phyloP scores from a whole-genome alignment of 2,797 vertebrate genomes.

The Gadopsis marmoratus region DNA sequence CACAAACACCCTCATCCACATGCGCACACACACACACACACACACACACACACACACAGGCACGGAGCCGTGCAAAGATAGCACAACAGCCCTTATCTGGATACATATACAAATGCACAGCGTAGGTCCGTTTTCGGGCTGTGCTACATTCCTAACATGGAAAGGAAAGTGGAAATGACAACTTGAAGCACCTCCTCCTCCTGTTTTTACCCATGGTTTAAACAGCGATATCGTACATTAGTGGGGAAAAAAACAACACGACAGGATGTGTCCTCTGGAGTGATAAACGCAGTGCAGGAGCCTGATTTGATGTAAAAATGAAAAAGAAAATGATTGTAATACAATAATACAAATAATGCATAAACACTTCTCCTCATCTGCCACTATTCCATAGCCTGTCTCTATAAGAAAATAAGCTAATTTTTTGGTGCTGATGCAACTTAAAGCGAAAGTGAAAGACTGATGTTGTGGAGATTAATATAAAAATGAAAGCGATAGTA shows the following conservation, averaged over 20 bases:
- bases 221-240: neutral
- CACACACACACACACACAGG: neutral
- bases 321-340: neutral
- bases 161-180: neutral
- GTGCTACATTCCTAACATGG: neutral
- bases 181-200: neutral
- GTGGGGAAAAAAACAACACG: neutral
- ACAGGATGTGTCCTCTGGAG: neutral
- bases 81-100: constrained; percentile 27
- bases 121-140: neutral
- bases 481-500: neutral
- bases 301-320: neutral
- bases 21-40: constrained; percentile 12
- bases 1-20: constrained; percentile 41
- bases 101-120: neutral
- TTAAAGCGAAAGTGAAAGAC: neutral
- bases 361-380: neutral
- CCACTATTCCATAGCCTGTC: too few species aligned
- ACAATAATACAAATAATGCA: neutral
- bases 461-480: neutral
- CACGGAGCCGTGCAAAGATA: constrained; percentile 39
- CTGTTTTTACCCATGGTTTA: neutral
- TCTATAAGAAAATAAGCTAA: neutral
- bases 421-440: neutral
- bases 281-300: neutral